Base-by-base conservation (phyloP, 2,888 invertebrate species). In the Parelbella ahira region DNA sequence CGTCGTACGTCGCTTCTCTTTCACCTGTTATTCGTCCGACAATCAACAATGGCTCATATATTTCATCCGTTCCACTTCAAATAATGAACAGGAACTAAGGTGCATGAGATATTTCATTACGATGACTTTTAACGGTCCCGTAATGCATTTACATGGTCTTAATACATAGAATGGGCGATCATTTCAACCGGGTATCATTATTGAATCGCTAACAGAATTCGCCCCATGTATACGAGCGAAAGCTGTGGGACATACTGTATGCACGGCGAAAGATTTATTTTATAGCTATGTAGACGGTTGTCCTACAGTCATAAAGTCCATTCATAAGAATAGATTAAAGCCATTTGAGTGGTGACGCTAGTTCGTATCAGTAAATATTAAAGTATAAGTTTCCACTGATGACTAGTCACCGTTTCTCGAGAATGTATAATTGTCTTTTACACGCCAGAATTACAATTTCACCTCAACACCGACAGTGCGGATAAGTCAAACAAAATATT, bases 161-260 rank as follows among this genome's bases (percentile, higher is more conserved):
- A 45, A 45, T 38, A 45, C 24, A 42, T 19, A 41, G 48, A 53
- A 51, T 49, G 45, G 45, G 44, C 38, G 44, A 49, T 47, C 49
- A 54, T 47, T 51, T 46, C 42, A 18, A 52, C 36, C 37, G 32
- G 50, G 49, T 52, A 52, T 48, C 48, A 45, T 51, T 50, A 48
- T 46, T 41, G 34, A 37, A 49, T 53, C 47, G 30, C 38, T 11
- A 38, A 46, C 52, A 49, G 49, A 41, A 47, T 45, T 34, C 37
- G 33, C 43, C 36, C 45, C 44, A 48, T 51, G 50, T 54, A 51
- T 49, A 45, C 45, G 37, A 47, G 44, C 39, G 29, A 42, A 34
- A 42, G 41, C 28, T 29, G 24, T 30, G 9, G 7, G 9, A n/a
- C 18, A 9, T 29, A 20, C 15, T 38, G 38, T 38, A 37, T 30